Base-by-base conservation (phyloP, 2,888 invertebrate species). In the Tiliacea citrago region DNA sequence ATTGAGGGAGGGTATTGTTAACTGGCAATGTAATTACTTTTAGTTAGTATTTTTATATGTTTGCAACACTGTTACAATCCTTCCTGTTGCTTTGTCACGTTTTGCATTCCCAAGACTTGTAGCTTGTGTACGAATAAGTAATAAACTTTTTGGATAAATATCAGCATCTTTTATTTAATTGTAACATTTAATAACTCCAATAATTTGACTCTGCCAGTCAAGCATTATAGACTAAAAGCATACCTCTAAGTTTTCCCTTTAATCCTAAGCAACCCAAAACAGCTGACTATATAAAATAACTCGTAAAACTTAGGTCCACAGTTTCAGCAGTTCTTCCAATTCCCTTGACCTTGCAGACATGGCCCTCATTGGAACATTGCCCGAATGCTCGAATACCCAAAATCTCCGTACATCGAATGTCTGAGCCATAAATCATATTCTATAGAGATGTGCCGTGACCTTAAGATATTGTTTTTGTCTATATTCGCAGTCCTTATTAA, bases 331-430 rank as follows among this genome's bases (percentile, higher is more conserved):
- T 49, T 47, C 53, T 2, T 2, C 13, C 16, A 8, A 39, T 29
- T 12, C 62, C n/a, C 60, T 18, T 73, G 73, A 72, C 80, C 86
- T 82, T 82, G 72, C 16, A 60, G 4, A 8, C 74, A 81, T 85
- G 73, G 63, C 65, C 24, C 35, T 45, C 63, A 77, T 79, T 85
- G 82, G 84, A 81, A 75, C 66, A 60, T 66, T 86, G 88, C 88
- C 88, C 88, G 77, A 82, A 86, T 81, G 85, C 85, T 86, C 85
- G 73, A 81, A 83, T 77, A 73, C 69, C 71, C 77, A 81, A 74
- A 74, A 77, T 76, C 75, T 71, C 35, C 16, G 47, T 53, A 73
- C 45, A 58, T 60, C 71, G 29, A 81, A 81, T 78, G 75, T 75
- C 61, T 63, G 39, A 29, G 53, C 53, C 70, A 83, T 86, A 82